Conservation (phyloP, 2,797 vertebrate genomes). For the Mastacembelus armatus region DNA sequence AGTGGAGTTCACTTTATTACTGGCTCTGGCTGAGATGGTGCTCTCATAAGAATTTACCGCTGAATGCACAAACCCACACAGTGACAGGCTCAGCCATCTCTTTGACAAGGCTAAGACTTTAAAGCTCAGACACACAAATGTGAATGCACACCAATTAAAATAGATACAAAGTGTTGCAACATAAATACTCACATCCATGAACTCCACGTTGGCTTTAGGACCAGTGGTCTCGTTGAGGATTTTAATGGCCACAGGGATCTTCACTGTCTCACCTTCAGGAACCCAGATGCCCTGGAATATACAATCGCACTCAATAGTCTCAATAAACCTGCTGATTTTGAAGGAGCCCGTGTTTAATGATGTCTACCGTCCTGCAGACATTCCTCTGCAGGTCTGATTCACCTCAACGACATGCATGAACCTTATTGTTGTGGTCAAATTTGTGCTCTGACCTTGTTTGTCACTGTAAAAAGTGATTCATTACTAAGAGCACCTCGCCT, state of each 20-base stretch:
- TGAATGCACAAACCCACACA: conserved; percentile 49
- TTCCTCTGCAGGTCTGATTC: conserved; percentile 8
- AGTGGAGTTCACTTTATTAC: conserved; percentile 59
- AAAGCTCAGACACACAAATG: conserved; percentile 3
- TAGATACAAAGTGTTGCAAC: conserved; percentile 36
- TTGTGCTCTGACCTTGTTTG: not conserved
- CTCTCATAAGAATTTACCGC: conserved; percentile 65
- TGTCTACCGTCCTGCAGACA: not conserved
- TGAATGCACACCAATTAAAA: conserved; percentile 1
- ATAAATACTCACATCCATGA: conserved; percentile 96
- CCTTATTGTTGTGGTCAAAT: not conserved
- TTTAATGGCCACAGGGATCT: conserved; percentile 98
- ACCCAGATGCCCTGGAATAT: conserved; percentile 94
- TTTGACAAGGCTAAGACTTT: conserved; percentile 31
- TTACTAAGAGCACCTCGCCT: not conserved
- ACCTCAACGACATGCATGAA: not conserved
- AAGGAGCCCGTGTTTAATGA: conserved; percentile 26
- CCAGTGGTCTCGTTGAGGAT: conserved; percentile 96
- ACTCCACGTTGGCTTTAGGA: conserved; percentile 96
- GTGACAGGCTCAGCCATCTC: conserved; percentile 23
- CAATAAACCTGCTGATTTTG: conserved; percentile 43
- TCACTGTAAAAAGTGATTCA: not conserved
- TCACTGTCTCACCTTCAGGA: conserved; percentile 96
- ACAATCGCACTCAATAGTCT: conserved; percentile 48
- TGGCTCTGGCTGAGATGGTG: conserved; percentile 36